phyloP scores from a whole-genome alignment of 2,797 vertebrate genomes.

The Ptychadena robeensis region DNA sequence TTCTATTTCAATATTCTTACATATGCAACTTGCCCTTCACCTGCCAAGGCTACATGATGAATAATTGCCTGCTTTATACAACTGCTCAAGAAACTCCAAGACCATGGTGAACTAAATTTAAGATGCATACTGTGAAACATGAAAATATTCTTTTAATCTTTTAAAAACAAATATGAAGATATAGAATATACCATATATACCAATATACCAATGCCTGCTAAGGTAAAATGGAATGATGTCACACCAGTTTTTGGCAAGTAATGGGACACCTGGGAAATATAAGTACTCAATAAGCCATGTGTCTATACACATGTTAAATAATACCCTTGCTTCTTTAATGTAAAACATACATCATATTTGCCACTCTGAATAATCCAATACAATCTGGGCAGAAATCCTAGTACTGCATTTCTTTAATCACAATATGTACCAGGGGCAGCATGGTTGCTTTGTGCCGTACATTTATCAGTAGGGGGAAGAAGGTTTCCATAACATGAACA shows the following conservation, averaged over 20 bases:
- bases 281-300: neutral
- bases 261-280: neutral
- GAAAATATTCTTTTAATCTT: neutral
- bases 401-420: neutral
- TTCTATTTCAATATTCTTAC: constrained; percentile 31
- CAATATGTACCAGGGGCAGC: neutral
- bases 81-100: neutral
- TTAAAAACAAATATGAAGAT: neutral
- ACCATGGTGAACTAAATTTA: neutral
- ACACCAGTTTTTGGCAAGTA: neutral
- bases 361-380: neutral
- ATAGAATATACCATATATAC: no score
- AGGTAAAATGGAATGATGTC: no score
- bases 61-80: constrained; percentile 5
- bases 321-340: no score
- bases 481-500: no score
- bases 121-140: neutral
- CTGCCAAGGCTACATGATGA: neutral
- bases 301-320: no score
- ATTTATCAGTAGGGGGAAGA: no score
- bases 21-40: constrained; percentile 36
- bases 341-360: neutral
- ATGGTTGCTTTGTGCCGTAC: neutral
- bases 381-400: neutral
- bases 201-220: no score